These are phyloP conservation scores for Microcaecilia unicolor DNA, from an alignment of 2,797 vertebrate species.

Conservation along the genomic window DNA sequence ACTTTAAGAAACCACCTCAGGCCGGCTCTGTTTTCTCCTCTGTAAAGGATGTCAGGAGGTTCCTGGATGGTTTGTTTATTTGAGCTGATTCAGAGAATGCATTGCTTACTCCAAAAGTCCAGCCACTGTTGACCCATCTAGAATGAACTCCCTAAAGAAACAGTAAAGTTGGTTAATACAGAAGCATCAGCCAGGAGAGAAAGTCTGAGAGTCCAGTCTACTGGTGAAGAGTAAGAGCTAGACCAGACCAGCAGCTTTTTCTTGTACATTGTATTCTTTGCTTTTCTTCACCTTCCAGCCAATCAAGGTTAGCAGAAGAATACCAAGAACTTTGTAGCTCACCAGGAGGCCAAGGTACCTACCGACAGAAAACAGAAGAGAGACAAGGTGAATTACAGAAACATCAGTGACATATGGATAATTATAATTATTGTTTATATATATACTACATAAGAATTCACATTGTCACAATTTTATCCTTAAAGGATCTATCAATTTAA, in stretches of 20 bases:
- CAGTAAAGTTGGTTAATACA: conserved; percentile 3
- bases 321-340: conserved; percentile 76
- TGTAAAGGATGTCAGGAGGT: rapidly evolving
- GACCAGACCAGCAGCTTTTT: conserved; percentile 42
- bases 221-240: conserved; percentile 17
- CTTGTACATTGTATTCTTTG: conserved; percentile 78
- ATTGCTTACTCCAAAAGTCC: conserved; percentile 1
- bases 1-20: background rate
- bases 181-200: background rate
- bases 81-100: background rate
- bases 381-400: too few species aligned
- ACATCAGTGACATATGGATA: too few species aligned
- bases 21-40: background rate
- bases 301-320: conserved; percentile 61
- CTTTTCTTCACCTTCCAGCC: conserved; percentile 80
- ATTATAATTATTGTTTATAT: too few species aligned
- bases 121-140: background rate
- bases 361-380: conserved; percentile 3
- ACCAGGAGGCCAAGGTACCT: conserved; percentile 88
- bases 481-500: too few species aligned
- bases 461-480: too few species aligned
- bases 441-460: too few species aligned
- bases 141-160: background rate
- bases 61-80: background rate
- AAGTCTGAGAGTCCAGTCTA: background rate